Evolutionary conservation across 2,888 invertebrate genomes (phyloP), one percentile per base, ranked within the genome.

Genomic region (Carpatolechia fugitivella): DNA sequence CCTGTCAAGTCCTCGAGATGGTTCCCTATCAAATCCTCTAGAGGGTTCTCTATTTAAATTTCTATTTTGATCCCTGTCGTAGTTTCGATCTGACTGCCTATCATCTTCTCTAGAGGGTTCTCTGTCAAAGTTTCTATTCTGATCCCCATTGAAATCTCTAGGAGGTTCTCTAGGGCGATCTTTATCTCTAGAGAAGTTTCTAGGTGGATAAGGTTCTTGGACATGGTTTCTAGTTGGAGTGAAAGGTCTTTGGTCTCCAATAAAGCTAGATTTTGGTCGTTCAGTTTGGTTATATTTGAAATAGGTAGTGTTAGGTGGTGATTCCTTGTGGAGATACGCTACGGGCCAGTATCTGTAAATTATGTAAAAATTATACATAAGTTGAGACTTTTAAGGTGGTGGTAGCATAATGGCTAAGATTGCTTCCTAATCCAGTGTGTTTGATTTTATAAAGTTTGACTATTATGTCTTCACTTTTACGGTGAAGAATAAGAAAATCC

Each of bases 281-380:
- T 60, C 61, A 0, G 78, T 78, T 70, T 88, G 88, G 59, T 88
- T 87, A 65, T 82, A 89, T 52, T 78, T 76, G 62, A 88, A 90
- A 63, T 88, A 90, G 0, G 93, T 94, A 62, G 92, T 91, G 72
- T 95, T 95, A 0, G 96, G 96, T 3, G 97, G 96, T 33, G 93
- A 92, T 57, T 94, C 93, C 75, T 93, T 93, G 70, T 97, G 96
- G 0, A 96, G 89, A 74, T 96, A 97, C 0, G 95, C 94, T 14
- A 96, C 94, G 0, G 96, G 96, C 95, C 96, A 96, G 63, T 92
- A 91, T 65, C 92, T 91, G 64, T 51, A 78, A 67, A 52, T 41
- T 29, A 44, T 30, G 40, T 20, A 31, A 11, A 24, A 3, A 6
- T 29, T 46, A 3, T 16, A 14, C 6, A 16, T 40, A 40, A n/a